phyloP scores from a whole-genome alignment of 2,113 vertebrate species.

The Crocuta crocuta region DNA sequence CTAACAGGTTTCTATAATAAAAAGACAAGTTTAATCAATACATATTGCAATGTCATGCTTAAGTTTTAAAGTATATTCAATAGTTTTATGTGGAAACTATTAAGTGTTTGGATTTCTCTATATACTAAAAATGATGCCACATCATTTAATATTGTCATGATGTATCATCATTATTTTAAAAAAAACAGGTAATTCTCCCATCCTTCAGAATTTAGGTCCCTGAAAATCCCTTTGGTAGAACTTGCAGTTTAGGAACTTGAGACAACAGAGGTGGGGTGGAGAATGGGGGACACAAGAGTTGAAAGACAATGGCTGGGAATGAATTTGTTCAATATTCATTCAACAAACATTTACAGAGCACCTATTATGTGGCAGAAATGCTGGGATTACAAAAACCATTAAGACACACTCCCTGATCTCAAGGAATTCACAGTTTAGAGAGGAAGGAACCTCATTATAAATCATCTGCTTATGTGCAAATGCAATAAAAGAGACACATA shows the following conservation, averaged over 20 bases:
- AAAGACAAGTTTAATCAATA: background rate
- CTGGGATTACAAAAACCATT: background rate
- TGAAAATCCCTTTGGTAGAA: background rate
- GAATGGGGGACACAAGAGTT: background rate
- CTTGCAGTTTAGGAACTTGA: background rate
- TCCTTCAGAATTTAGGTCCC: background rate
- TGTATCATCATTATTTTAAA: background rate
- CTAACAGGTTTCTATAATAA: background rate
- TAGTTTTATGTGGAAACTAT: background rate
- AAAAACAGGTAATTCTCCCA: background rate
- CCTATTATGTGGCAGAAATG: background rate
- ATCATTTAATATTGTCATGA: background rate
- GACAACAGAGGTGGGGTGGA: background rate
- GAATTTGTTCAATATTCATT: background rate
- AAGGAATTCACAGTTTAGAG: background rate
- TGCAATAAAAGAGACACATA: background rate
- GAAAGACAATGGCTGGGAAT: background rate
- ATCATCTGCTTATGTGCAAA: background rate
- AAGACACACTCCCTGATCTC: background rate
- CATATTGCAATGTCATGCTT: background rate
- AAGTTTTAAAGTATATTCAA: conserved; percentile 3
- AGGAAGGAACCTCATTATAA: background rate
- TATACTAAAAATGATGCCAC: background rate
- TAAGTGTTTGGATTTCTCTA: background rate
- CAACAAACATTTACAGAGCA: background rate